Evolutionary conservation across 2,113 vertebrate species (phyloP), one percentile per base, ranked within the genome.

Genomic region (Rana temporaria): DNA sequence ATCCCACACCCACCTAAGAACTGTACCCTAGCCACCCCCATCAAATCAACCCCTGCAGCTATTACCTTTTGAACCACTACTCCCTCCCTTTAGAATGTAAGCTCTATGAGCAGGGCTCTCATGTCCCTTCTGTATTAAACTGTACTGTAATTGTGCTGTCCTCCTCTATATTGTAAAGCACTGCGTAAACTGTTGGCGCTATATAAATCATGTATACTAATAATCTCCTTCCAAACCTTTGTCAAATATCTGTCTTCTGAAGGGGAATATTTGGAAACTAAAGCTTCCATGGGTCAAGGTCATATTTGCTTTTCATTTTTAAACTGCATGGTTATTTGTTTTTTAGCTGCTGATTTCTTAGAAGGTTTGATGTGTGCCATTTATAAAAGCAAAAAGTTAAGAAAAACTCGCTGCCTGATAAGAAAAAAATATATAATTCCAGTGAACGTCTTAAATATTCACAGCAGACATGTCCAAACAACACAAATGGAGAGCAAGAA

Each of bases 391-490:
- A 18, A 14, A 72, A 30, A 26, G 12, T 16, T 0, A 60, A 38
- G 4, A n/a, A 30, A 63, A 63, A 60, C 59, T 18, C 55, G 8
- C 8, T 16, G 56, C 15, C 8, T n/a, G 16, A 18, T 65, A 65
- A 65, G 18, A 11, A 67, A 22, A 4, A 38, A 1, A 38, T 4
- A 38, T 4, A 52, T 53, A 53, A 24, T 16, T 70, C 20, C 24
- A 20, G 17, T 2, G 59, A 7, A 42, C 9, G 8, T 34, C 6
- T 24, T 18, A 1, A 20, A 0, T 57, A 55, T 66, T 19, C 48
- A 53, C 19, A 15, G 15, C 24, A 52, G 38, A 71, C 78, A 63
- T 17, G 78, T 24, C 56, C 57, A 69, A 62, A 62, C 78, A 80
- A n/a, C 32, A 34, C 11, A 62, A 59, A 20, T 16, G 11, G 38